These are phyloP conservation scores for Molanna angustata DNA, from an alignment of 2,888 invertebrate species.

Conservation along the genomic window DNA sequence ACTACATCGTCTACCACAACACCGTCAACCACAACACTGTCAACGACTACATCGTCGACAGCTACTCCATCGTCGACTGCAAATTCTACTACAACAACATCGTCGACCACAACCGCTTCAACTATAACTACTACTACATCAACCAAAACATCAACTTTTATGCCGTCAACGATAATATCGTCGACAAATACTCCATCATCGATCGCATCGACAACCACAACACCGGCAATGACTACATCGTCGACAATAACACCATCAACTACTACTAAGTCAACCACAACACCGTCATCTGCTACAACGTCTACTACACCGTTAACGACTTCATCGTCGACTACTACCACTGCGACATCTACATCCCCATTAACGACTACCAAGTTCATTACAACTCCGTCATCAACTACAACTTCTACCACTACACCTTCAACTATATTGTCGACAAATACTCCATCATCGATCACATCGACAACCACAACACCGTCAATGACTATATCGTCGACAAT, in stretches of 20 bases:
- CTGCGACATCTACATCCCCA: neutral
- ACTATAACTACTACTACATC: neutral
- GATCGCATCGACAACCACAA: neutral
- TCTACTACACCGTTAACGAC: neutral
- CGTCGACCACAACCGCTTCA: conserved; percentile 1
- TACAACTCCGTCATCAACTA: neutral
- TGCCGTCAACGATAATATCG: neutral
- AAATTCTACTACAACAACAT: neutral
- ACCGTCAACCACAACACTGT: neutral
- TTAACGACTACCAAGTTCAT: neutral
- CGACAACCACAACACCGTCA: neutral
- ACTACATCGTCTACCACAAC: neutral
- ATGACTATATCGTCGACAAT: no score
- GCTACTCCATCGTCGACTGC: neutral
- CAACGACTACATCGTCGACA: neutral
- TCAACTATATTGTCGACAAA: neutral
- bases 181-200: neutral
- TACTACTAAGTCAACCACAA: neutral
- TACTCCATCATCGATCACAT: no score
- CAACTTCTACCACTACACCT: neutral
- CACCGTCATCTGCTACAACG: neutral
- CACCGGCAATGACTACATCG: neutral
- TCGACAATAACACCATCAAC: conserved; percentile 1
- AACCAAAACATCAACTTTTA: neutral
- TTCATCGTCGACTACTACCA: neutral